phyloP scores from a whole-genome alignment of 2,113 vertebrate genomes.

The Trematocara marginatum region DNA sequence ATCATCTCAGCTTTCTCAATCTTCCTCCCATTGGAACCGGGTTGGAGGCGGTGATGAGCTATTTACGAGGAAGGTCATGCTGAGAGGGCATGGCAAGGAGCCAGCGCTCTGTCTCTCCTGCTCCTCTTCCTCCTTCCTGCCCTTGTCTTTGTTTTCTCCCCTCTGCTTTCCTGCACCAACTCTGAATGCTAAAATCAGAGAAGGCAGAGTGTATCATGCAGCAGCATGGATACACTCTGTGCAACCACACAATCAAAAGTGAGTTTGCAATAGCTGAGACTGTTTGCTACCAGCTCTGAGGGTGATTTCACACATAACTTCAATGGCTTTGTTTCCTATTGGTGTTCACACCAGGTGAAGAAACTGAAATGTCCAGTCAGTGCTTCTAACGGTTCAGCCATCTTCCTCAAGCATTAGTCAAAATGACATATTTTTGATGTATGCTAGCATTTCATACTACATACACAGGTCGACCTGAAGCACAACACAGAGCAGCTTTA shows the following conservation, averaged over 20 bases:
- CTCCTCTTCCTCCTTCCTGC: slow-evolving; percentile 12
- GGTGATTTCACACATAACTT: not conserved
- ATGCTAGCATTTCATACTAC: not conserved
- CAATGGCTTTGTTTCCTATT: not conserved
- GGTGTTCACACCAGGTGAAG: not conserved
- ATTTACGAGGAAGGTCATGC: slow-evolving; percentile 82
- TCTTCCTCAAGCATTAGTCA: not conserved
- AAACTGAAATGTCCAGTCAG: not conserved
- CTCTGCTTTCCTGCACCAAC: slow-evolving; percentile 25
- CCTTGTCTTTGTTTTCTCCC: slow-evolving; percentile 16
- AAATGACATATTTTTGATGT: not conserved
- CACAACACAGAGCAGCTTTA: not conserved
- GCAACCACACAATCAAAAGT: not conserved
- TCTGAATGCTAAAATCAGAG: not conserved
- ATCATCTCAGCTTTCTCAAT: slow-evolving; percentile 44
- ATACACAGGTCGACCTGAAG: not conserved
- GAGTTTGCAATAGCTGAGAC: not conserved
- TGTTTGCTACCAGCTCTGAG: not conserved
- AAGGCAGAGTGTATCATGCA: not conserved
- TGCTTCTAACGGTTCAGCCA: not conserved
- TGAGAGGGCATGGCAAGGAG: slow-evolving; percentile 77
- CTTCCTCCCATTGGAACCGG: slow-evolving; percentile 42
- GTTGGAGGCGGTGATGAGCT: slow-evolving; percentile 60
- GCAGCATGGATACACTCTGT: not conserved
- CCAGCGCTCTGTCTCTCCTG: slow-evolving; percentile 64